A percentile compares a stretch with the other conserved stretches of the same genome.
Conservation (phyloP, 2,888 invertebrate genomes). For the Lissocephala sabroskyi region DNA sequence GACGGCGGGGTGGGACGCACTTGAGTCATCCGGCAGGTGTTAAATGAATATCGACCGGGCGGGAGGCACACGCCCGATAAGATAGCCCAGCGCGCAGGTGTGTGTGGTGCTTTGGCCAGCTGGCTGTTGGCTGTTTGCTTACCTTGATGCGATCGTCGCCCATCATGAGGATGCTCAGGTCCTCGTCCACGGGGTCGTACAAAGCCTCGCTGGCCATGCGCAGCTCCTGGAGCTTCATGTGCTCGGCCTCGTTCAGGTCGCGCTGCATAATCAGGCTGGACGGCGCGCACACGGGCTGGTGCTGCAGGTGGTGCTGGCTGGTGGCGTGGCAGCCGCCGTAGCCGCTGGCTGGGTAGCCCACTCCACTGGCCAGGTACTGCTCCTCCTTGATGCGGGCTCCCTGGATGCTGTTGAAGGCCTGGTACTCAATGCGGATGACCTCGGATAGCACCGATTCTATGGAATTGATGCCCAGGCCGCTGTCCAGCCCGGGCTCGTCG, state of each 20-base stretch:
- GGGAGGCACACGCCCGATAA: conserved; percentile 30
- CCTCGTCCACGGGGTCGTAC: conserved; percentile 87
- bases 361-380: conserved; percentile 37
- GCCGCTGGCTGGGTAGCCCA: conserved; percentile 13
- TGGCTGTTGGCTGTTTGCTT: conserved; percentile 33
- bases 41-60: conserved; percentile 33
- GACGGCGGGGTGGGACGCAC: conserved; percentile 8
- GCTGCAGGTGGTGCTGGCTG: conserved; percentile 28
- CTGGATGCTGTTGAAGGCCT: conserved; percentile 73
- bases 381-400: conserved; percentile 58
- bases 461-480: conserved; percentile 72
- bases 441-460: conserved; percentile 89
- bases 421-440: conserved; percentile 89
- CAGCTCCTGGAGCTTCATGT: conserved; percentile 87
- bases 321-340: conserved; percentile 32
- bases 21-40: conserved; percentile 54
- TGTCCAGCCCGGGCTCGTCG: conserved; percentile 36
- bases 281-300: conserved; percentile 50
- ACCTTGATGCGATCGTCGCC: conserved; percentile 78
- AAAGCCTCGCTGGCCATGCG: conserved; percentile 90
- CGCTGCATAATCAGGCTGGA: conserved; percentile 63
- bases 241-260: conserved; percentile 83
- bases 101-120: conserved; percentile 5
- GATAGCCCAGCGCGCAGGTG: conserved; percentile 36
- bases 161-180: conserved; percentile 80